A percentile compares a stretch with the other conserved stretches of the same genome.
phyloP scores from a whole-genome alignment of 2,888 invertebrate genomes.

The Lycaena phlaeas region DNA sequence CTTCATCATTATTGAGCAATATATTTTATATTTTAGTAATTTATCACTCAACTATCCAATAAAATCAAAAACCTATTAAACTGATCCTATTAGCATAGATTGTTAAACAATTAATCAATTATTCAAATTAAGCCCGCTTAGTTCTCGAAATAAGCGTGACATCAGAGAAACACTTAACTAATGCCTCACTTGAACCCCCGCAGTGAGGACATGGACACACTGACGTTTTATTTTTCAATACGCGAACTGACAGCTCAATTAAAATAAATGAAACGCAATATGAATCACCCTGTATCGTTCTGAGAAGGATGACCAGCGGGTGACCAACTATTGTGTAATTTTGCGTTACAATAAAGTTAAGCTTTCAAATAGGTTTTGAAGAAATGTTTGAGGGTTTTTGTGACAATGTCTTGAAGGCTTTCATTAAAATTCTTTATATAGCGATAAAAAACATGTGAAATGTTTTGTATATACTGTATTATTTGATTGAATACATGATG shows the following conservation, averaged over 20 bases:
- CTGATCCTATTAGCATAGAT: conserved; percentile 8
- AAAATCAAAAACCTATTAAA: no score
- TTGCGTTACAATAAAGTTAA: conserved; percentile 6
- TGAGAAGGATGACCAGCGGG: conserved; percentile 44
- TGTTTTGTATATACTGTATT: neutral
- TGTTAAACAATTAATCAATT: conserved; percentile 19
- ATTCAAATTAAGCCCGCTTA: conserved; percentile 16
- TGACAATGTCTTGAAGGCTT: neutral
- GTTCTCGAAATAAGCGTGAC: conserved; percentile 21
- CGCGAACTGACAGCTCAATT: conserved; percentile 30
- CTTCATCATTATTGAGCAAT: no score
- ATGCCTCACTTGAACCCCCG: conserved; percentile 22
- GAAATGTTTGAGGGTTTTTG: neutral
- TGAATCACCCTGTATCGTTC: conserved; percentile 32
- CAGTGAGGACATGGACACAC: conserved; percentile 21
- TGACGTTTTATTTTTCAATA: conserved; percentile 23
- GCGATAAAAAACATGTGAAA: neutral
- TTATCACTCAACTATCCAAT: no score
- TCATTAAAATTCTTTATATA: neutral
- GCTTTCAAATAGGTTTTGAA: neutral
- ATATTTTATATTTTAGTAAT: no score
- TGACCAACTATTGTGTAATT: conserved; percentile 23
- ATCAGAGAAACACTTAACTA: conserved; percentile 22
- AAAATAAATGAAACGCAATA: conserved; percentile 25
- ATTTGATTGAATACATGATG: no score